Evolutionary conservation across 2,888 invertebrate genomes (phyloP).

Genomic region (Platynereis dumerilii): DNA sequence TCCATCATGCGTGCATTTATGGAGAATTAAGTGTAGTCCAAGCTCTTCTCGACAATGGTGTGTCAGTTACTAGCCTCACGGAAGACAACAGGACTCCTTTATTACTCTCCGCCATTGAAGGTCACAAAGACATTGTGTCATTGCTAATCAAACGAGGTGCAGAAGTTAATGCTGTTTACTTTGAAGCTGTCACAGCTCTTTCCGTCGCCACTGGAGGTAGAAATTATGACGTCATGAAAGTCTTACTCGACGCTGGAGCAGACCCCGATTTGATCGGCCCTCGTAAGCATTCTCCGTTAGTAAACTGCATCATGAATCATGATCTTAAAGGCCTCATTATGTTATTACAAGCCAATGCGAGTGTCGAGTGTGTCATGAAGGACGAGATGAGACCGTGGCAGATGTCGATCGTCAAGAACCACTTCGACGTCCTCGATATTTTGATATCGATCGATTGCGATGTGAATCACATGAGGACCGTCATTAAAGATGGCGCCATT

Average conservation of each 20-base stretch:
- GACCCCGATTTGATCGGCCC: conserved; percentile 32
- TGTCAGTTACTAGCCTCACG: conserved; percentile 22
- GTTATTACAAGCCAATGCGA: conserved; percentile 27
- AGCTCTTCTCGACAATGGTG: conserved; percentile 26
- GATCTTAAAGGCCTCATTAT: conserved; percentile 23
- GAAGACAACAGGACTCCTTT: conserved; percentile 32
- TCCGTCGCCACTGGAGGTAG: conserved; percentile 25
- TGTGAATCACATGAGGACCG: conserved; percentile 11
- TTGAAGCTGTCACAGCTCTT: conserved; percentile 32
- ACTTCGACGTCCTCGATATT: conserved; percentile 16
- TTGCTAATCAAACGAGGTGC: conserved; percentile 25
- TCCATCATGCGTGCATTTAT: conserved; percentile 36
- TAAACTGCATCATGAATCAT: conserved; percentile 26
- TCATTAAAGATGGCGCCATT: conserved; percentile 20
- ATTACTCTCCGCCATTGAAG: conserved; percentile 33
- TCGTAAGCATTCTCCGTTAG: conserved; percentile 28
- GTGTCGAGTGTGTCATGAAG: conserved; percentile 16
- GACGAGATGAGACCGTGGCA: conserved; percentile 24
- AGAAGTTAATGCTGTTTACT: conserved; percentile 28
- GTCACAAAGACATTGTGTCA: conserved; percentile 27
- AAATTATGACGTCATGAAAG: conserved; percentile 25
- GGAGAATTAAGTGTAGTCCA: conserved; percentile 22
- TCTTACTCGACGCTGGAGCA: conserved; percentile 31
- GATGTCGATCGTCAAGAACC: conserved; percentile 24
- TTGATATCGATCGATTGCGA: conserved; percentile 19